phyloP scores from a whole-genome alignment of 2,797 vertebrate genomes.

The Paramormyrops hopkinsi region DNA sequence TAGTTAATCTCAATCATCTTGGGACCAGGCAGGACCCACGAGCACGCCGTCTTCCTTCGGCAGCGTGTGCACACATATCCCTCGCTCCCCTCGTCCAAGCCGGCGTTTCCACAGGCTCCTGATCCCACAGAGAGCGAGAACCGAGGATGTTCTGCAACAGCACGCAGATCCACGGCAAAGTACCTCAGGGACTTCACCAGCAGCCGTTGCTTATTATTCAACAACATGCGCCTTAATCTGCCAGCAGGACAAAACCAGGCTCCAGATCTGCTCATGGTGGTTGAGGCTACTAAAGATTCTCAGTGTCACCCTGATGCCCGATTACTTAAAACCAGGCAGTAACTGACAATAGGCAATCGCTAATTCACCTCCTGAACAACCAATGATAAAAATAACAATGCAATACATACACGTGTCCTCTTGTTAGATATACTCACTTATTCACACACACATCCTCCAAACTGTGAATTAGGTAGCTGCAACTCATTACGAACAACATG shows the following conservation, averaged over 20 bases:
- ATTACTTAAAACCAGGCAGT: background rate
- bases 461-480: background rate
- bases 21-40: background rate
- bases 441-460: background rate
- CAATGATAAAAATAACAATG: background rate
- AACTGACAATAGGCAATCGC: background rate
- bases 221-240: background rate
- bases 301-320: background rate
- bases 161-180: background rate
- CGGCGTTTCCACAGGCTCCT: background rate
- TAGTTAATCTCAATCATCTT: background rate
- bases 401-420: background rate
- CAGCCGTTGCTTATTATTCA: background rate
- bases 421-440: background rate
- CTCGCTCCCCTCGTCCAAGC: background rate
- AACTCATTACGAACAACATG: background rate
- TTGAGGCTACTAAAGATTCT: background rate
- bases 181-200: background rate
- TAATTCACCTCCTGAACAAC: background rate
- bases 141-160: background rate
- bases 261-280: background rate
- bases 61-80: background rate
- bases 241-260: background rate
- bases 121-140: background rate
- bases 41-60: background rate